Evolutionary conservation across 1,140 invertebrate species (phyloP), one percentile per base, ranked within the genome.

Genomic region (Phenacoccus solenopsis): DNA sequence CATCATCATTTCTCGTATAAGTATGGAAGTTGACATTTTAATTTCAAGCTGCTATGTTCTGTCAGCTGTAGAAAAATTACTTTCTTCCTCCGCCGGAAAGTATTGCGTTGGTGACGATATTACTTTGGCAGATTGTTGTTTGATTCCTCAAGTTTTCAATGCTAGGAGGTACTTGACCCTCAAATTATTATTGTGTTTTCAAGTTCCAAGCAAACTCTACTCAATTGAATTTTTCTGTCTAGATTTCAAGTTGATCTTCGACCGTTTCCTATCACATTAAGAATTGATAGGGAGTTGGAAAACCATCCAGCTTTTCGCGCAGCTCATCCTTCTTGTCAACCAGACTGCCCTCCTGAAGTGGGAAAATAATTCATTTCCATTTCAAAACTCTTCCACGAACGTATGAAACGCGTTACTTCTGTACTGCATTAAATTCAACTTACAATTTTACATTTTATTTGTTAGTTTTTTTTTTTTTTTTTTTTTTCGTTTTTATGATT

Each of bases 31-130:
- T 64, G 2, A 22, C 4, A n/a, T n/a, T n/a, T n/a, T n/a, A 25
- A 25, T 64, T 32, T 75, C 28, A 73, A n/a, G n/a, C n/a, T n/a
- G n/a, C n/a, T n/a, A n/a, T n/a, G n/a, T n/a, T n/a, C n/a, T 81
- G 77, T 56, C 83, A 82, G 93, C 91, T 38, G 85, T 98, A 2
- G 96, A 98, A 81, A 90, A 90, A 78, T 79, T 95, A 10, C 78
- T 98, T 9, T 86, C 87, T 7, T 82, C 88, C 13, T 90, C 86
- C 69, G 88, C 91, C 64, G 96, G 95, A 16, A 94, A 95, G 78
- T 98, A 95, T 77, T 94, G 93, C 78, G 89, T 97, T 1, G 96
- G 95, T 1, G 92, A 98, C 80, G 86, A 91, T 73, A 87, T 98
- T 30, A 94, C 94, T 0, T 80, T 98, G 75, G 95, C 96, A 27